These are phyloP conservation scores for Epiblema foenella DNA, from an alignment of 2,888 invertebrate genomes.

Conservation along the genomic window DNA sequence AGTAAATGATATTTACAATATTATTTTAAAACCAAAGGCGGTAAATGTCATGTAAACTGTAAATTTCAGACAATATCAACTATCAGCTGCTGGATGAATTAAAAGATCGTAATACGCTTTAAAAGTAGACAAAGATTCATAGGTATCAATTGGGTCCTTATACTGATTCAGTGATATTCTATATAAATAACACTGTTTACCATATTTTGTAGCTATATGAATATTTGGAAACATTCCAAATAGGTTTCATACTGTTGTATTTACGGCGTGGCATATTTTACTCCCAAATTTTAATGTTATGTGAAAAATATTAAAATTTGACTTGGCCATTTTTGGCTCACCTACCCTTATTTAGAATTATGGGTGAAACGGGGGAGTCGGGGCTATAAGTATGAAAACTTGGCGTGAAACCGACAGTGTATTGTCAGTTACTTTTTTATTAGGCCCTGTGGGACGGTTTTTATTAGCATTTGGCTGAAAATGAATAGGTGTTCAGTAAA, in stretches of 20 bases:
- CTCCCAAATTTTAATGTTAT: constrained; percentile 62
- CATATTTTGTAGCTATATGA: constrained; percentile 61
- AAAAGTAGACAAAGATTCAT: not conserved
- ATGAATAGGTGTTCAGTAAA: constrained; percentile 16
- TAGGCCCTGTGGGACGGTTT: constrained; percentile 22
- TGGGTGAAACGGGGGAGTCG: constrained; percentile 15
- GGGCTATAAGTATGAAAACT: constrained; percentile 38
- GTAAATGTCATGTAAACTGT: no score
- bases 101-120: no score
- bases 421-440: constrained; percentile 29
- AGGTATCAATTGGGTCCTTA: not conserved
- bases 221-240: constrained; percentile 75
- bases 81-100: no score
- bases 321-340: constrained; percentile 46
- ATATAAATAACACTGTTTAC: constrained; percentile 11
- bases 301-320: constrained; percentile 50
- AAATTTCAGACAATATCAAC: no score
- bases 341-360: constrained; percentile 40
- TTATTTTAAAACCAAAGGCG: no score
- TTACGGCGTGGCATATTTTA: constrained; percentile 66
- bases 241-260: constrained; percentile 67
- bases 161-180: constrained; percentile 4
- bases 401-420: constrained; percentile 34
- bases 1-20: no score
- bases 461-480: constrained; percentile 11